These are phyloP conservation scores for Plotosus lineatus DNA, from an alignment of 2,113 vertebrate species.

Conservation along the genomic window DNA sequence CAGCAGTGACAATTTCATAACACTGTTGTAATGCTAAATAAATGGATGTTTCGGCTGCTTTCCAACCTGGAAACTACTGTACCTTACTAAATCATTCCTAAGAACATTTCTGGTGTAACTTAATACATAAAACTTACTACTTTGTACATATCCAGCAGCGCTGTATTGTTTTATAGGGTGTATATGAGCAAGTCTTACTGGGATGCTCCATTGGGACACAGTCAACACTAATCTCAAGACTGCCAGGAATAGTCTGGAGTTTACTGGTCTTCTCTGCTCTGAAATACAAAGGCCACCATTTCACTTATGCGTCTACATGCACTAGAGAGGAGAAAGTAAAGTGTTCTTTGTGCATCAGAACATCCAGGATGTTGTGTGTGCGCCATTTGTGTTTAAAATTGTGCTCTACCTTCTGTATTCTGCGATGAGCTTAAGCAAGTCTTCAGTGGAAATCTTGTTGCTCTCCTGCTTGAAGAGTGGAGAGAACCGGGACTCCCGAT, in stretches of 20 bases:
- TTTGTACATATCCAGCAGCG: not conserved
- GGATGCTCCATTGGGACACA: conserved; percentile 90
- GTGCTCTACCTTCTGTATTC: conserved; percentile 86
- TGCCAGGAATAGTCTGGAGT: conserved; percentile 90
- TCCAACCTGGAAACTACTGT: not conserved
- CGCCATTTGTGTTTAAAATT: not conserved
- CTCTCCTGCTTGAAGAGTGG: conserved; percentile 96
- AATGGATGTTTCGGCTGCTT: not conserved
- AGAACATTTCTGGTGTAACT: not conserved
- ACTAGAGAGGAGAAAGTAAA: not conserved
- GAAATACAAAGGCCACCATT: conserved; percentile 11
- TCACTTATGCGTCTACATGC: not conserved
- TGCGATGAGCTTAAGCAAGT: conserved; percentile 87
- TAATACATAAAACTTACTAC: not conserved
- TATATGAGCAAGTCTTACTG: conserved; percentile 74
- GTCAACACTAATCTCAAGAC: conserved; percentile 86
- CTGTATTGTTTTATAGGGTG: not conserved
- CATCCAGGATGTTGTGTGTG: not conserved
- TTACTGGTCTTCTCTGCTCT: conserved; percentile 96
- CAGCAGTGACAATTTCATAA: not conserved
- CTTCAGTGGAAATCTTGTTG: conserved; percentile 92
- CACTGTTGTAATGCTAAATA: not conserved
- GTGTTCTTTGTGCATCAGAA: not conserved
- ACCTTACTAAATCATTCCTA: not conserved
- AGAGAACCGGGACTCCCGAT: conserved; percentile 93